Base-by-base conservation (phyloP, 2,888 invertebrate species). In the Coenonympha glycerion region DNA sequence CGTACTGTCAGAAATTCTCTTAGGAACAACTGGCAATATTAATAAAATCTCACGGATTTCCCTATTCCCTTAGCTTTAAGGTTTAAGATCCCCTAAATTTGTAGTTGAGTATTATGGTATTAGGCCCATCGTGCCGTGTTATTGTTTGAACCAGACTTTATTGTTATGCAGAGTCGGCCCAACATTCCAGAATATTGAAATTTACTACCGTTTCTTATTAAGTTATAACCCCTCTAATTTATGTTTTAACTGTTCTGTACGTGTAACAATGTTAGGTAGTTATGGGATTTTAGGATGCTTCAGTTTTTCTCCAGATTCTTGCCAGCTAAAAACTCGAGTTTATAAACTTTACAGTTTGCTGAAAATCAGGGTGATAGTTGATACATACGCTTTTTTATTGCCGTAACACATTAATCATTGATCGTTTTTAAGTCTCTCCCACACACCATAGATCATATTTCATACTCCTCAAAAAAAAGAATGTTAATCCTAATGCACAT, bases 131-230 rank as follows among this genome's bases (percentile, higher is more conserved):
- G 56, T 52, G 49, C 52, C 50, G 47, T 58, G 63, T 60, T 63
- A 59, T 61, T 61, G 58, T 63, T 62, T 55, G 53, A 53, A 53
- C 44, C 47, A 52, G 45, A 50, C 55, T 53, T 56, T 52, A 62
- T 62, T 63, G 58, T 60, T 57, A 62, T 62, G 59, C 62, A 55
- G 50, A 52, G 61, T 53, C 55, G 52, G 56, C 55, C n/a, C n/a
- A 53, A 49, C 61, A 59, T 63, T 58, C 63, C 57, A 48, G 62
- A 47, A 59, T 60, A 62, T 59, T 59, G 60, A 60, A 59, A 53
- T 59, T 50, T 55, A 55, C 47, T 40, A 51, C 52, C 48, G 21
- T 55, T 56, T 46, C 53, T 55, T 51, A 57, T 53, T 53, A 52
- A 57, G 52, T 55, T 56, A 58, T 45, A 55, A 49, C 42, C 30